phyloP scores from a whole-genome alignment of 2,113 vertebrate species.

The Labeo catla region DNA sequence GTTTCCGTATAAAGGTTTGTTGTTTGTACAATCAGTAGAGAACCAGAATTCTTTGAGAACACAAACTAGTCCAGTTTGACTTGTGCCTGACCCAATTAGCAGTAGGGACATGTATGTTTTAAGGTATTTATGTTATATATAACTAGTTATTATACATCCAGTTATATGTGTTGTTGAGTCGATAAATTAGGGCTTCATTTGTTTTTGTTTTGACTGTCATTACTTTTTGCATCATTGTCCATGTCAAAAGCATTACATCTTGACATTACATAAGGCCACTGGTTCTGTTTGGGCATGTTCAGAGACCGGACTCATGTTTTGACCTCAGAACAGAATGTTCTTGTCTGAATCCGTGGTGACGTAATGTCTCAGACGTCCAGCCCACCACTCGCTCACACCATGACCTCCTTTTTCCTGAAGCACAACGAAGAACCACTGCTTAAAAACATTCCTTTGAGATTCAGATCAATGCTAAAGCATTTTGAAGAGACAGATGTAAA shows the following conservation, averaged over 20 bases:
- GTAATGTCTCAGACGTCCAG: constrained; percentile 22
- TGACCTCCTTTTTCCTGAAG: not conserved
- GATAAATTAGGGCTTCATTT: not conserved
- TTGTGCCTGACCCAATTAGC: not conserved
- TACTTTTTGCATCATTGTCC: constrained; percentile 25
- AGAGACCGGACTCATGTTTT: not conserved
- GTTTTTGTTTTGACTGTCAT: not conserved
- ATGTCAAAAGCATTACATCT: constrained; percentile 51
- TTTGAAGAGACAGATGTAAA: not conserved
- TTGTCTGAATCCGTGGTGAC: not conserved
- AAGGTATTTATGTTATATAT: constrained; percentile 1
- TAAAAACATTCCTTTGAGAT: not conserved
- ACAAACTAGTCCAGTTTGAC: not conserved
- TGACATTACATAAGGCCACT: constrained; percentile 65
- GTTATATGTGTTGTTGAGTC: not conserved
- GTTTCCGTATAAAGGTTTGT: not conserved
- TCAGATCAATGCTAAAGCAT: not conserved
- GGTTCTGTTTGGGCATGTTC: constrained; percentile 65
- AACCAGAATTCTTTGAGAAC: not conserved
- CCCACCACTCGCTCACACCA: constrained; percentile 4
- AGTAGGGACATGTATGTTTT: not conserved
- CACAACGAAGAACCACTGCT: not conserved
- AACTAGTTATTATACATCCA: too few relatives aligned
- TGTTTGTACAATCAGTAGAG: not conserved
- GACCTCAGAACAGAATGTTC: constrained; percentile 54